A percentile compares a stretch with the other conserved stretches of the same genome.
Evolutionary conservation across 2,797 vertebrate genomes (phyloP).

Genomic region (Coracias cyanogaster): DNA sequence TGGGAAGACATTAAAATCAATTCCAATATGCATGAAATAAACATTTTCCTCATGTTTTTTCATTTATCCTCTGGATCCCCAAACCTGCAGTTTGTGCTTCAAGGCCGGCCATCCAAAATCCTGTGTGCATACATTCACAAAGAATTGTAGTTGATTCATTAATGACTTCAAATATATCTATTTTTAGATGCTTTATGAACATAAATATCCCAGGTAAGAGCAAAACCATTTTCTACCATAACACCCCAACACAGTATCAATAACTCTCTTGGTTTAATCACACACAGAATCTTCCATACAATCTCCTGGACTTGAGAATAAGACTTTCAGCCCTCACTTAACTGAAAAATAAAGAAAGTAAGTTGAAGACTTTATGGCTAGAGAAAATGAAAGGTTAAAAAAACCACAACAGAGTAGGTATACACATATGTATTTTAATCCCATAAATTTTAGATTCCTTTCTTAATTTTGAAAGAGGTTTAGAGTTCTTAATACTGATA

Average conservation of each 20-base stretch:
- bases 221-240: neutral
- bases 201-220: neutral
- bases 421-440: neutral
- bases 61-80: neutral
- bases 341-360: neutral
- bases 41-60: neutral
- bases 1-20: neutral
- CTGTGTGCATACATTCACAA: neutral
- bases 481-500: neutral
- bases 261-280: neutral
- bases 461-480: neutral
- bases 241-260: neutral
- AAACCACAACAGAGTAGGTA: neutral
- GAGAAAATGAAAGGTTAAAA: neutral
- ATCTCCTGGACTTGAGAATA: neutral
- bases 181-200: neutral
- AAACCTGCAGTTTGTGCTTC: neutral
- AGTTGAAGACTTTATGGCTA: fast-evolving
- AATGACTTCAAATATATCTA: neutral
- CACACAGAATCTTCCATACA: neutral
- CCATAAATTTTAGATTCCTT: neutral
- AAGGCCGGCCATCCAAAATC: neutral
- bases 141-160: neutral
- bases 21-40: neutral
- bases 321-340: neutral